Evolutionary conservation across 2,797 vertebrate species (phyloP).

Genomic region (Myotis daubentonii): DNA sequence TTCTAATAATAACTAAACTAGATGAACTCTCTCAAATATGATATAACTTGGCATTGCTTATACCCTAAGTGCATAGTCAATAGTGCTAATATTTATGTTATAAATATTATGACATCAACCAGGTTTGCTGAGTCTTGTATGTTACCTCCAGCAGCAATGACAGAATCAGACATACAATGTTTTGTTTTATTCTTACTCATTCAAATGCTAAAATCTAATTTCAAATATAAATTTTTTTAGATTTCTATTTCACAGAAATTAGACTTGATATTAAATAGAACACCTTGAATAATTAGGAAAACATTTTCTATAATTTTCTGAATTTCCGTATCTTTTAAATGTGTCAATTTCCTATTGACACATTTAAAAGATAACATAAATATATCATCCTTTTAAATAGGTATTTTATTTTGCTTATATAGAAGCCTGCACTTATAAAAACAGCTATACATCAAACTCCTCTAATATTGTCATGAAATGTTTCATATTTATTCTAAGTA

Average conservation of each 20-base stretch:
- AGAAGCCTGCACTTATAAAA: not conserved
- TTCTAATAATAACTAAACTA: not conserved
- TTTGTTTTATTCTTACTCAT: not conserved
- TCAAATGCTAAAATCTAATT: not conserved
- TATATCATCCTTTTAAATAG: not conserved
- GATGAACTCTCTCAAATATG: not conserved
- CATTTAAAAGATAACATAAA: not conserved
- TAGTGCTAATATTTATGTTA: not conserved
- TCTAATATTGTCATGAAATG: not conserved
- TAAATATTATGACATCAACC: not conserved
- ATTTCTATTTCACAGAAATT: conserved; percentile 7
- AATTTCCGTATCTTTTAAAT: not conserved
- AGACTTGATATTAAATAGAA: not conserved
- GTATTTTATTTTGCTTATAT: not conserved
- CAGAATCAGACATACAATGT: not conserved
- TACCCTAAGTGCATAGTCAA: not conserved
- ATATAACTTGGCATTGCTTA: not conserved
- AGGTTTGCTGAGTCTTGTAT: not conserved
- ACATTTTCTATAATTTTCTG: not conserved
- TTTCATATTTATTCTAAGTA: not conserved
- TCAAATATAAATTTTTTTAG: not conserved
- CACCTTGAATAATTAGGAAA: not conserved
- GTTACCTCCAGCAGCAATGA: not conserved
- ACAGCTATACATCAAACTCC: not conserved
- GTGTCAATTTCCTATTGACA: not conserved